Conservation (phyloP, 2,888 invertebrate genomes). For the Crematogaster levior region DNA sequence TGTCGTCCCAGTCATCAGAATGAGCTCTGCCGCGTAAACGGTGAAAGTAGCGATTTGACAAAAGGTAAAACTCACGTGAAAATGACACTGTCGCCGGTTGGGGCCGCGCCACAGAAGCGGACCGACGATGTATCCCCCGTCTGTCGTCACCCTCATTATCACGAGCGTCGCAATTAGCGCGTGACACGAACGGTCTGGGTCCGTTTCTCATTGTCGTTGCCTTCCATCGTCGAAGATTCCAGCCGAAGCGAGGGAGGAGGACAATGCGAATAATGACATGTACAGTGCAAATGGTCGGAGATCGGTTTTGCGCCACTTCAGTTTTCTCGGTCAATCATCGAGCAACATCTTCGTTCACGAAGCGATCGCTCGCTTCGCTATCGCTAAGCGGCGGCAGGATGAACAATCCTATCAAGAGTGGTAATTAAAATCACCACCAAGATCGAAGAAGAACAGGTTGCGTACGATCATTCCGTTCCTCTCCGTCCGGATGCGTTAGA, state of each 20-base stretch:
- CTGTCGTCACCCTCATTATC: conserved; percentile 64
- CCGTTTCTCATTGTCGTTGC: conserved; percentile 33
- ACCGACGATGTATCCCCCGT: neutral
- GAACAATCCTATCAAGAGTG: conserved; percentile 5
- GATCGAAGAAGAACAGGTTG: neutral
- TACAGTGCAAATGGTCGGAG: neutral
- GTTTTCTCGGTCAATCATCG: conserved; percentile 31
- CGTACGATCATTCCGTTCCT: conserved; percentile 7
- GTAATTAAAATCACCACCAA: neutral
- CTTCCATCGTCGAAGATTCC: neutral
- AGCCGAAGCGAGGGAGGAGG: neutral
- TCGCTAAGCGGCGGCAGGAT: neutral
- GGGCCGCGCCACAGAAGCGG: neutral
- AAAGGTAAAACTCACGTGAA: conserved; percentile 66
- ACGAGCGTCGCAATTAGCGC: conserved; percentile 77
- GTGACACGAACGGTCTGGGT: conserved; percentile 72
- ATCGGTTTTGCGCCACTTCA: neutral
- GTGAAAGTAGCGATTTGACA: conserved; percentile 81
- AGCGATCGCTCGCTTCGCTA: neutral
- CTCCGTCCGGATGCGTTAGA: neutral
- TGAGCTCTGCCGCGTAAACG: conserved; percentile 74
- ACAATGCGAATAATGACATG: neutral
- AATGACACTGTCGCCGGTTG: conserved; percentile 34
- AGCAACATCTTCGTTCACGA: neutral
- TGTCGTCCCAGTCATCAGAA: conserved; percentile 12